phyloP scores from a whole-genome alignment of 2,797 vertebrate genomes.

The Graptemys geographica region DNA sequence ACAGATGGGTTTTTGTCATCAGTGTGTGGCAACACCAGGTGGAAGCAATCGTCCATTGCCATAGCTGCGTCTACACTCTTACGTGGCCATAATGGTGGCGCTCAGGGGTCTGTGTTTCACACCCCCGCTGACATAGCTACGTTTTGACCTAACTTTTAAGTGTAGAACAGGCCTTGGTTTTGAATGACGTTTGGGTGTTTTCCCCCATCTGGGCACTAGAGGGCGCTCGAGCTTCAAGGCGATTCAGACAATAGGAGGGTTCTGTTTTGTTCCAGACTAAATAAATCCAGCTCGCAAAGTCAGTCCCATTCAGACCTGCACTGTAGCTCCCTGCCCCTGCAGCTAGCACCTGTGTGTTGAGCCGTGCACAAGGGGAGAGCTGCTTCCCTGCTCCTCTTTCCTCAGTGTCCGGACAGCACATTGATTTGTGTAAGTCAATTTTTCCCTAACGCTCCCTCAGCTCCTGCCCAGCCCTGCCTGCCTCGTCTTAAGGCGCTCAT shows the following conservation, averaged over 20 bases:
- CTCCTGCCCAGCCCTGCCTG: not conserved
- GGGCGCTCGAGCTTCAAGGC: not conserved
- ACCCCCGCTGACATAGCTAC: not conserved
- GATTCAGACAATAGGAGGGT: not conserved
- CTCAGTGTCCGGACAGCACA: not conserved
- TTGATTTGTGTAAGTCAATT: not conserved
- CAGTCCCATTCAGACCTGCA: not conserved
- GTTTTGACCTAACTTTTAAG: not conserved
- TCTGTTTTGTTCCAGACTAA: not conserved
- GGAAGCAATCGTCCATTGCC: not conserved
- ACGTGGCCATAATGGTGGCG: not conserved
- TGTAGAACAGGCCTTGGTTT: not conserved
- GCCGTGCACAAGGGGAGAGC: not conserved
- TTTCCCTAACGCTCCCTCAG: not conserved
- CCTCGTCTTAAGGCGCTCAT: not conserved
- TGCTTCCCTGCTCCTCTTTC: not conserved
- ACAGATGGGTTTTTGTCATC: not conserved
- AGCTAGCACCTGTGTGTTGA: not conserved
- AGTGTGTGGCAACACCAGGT: not conserved
- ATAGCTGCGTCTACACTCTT: not conserved
- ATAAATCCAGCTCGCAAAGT: not conserved
- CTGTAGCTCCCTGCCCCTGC: not conserved
- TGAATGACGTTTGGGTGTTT: not conserved
- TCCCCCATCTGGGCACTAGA: not conserved
- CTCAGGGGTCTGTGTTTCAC: not conserved